These are phyloP conservation scores for Noturus placidus DNA, from an alignment of 2,113 vertebrate genomes.

Conservation along the genomic window DNA sequence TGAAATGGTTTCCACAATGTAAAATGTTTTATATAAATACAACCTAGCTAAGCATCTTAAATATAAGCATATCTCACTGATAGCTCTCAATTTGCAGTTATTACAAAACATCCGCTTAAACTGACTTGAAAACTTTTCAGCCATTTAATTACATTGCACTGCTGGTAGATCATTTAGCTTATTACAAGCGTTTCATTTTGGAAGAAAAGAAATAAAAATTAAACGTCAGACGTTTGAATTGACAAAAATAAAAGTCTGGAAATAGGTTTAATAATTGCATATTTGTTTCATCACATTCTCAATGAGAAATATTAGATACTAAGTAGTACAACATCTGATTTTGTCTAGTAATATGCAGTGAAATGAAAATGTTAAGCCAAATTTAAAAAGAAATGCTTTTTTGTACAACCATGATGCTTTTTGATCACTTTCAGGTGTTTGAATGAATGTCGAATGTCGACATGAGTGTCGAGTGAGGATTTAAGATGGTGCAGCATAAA, in stretches of 20 bases:
- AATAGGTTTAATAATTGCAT: neutral
- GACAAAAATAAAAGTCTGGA: neutral
- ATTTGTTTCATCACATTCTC: neutral
- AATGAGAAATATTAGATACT: neutral
- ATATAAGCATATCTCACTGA: neutral
- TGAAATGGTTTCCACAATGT: neutral
- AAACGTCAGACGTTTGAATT: neutral
- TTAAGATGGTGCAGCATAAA: no score
- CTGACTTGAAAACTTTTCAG: neutral
- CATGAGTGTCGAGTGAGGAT: no score
- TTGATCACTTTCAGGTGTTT: no score
- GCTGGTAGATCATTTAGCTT: neutral
- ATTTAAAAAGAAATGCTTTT: no score
- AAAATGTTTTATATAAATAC: neutral
- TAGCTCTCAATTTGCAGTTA: neutral
- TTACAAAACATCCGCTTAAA: neutral
- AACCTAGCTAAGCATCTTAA: neutral
- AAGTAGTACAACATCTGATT: no score
- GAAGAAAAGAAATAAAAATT: neutral
- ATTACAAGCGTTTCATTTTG: neutral
- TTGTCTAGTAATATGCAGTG: neutral
- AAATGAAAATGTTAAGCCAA: no score
- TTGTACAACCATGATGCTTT: no score
- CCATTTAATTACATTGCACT: neutral
- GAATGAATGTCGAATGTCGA: no score